Conservation (phyloP, 2,797 vertebrate species). For the Emys orbicularis region DNA sequence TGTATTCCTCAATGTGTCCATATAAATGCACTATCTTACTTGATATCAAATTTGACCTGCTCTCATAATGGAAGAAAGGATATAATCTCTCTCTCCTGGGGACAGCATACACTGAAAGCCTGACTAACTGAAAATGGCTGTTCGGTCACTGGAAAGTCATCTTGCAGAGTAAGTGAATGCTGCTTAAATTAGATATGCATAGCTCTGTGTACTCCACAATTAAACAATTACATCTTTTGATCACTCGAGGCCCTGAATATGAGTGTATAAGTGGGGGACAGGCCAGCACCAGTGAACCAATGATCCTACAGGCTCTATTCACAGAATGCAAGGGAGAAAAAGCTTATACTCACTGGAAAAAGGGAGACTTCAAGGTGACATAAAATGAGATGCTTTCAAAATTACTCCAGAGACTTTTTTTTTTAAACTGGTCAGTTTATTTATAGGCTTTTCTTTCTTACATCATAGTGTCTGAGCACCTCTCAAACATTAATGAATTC, state of each 20-base stretch:
- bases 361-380: neutral
- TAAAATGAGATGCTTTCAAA: neutral
- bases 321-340: neutral
- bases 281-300: neutral
- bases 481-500: neutral
- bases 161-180: neutral
- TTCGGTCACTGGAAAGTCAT: neutral
- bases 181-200: neutral
- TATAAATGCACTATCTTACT: neutral
- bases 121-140: neutral
- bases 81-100: neutral
- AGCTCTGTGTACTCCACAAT: rapidly evolving
- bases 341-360: neutral
- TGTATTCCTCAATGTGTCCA: neutral
- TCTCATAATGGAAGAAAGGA: neutral
- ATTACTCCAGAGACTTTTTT: neutral
- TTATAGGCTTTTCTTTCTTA: neutral
- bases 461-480: neutral
- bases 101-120: neutral
- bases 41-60: neutral
- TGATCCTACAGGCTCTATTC: neutral
- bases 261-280: neutral
- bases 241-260: neutral
- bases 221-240: neutral
- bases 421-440: neutral